These are phyloP conservation scores for Galeopterus variegatus DNA, from an alignment of 2,113 vertebrate genomes.

Conservation along the genomic window DNA sequence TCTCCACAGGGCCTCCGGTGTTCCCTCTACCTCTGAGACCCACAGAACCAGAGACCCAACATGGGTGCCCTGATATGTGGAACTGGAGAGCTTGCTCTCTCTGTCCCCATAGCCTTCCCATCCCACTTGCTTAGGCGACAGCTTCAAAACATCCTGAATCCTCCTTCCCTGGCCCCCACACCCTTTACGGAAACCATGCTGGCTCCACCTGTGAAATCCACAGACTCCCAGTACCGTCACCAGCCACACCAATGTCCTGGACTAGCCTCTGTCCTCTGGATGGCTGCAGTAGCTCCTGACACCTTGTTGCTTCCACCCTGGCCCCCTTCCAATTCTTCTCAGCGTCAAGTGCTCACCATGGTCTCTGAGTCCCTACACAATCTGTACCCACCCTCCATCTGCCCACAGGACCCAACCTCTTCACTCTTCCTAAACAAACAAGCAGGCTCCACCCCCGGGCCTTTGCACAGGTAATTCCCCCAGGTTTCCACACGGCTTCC, in stretches of 20 bases:
- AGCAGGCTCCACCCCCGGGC: background rate
- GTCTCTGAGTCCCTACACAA: background rate
- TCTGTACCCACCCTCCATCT: background rate
- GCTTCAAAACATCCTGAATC: too few relatives aligned
- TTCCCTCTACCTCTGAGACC: background rate
- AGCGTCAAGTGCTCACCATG: background rate
- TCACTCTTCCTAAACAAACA: background rate
- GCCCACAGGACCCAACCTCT: background rate
- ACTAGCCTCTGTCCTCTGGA: background rate
- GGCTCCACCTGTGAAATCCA: background rate
- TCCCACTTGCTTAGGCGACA: background rate
- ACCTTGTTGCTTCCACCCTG: background rate
- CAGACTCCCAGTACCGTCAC: background rate
- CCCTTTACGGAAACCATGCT: accelerated
- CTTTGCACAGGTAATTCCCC: background rate
- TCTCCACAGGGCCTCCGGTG: background rate
- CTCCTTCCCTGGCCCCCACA: background rate
- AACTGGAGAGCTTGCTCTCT: background rate
- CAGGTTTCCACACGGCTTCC: background rate
- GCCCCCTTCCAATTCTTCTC: background rate
- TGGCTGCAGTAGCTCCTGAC: too few relatives aligned
- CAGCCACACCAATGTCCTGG: background rate
- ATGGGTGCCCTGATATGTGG: too few relatives aligned
- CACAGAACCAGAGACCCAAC: background rate
- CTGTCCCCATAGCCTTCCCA: too few relatives aligned